Conservation (phyloP, 64 coral and sea anemone species). For the Cladopsammia gracilis region DNA sequence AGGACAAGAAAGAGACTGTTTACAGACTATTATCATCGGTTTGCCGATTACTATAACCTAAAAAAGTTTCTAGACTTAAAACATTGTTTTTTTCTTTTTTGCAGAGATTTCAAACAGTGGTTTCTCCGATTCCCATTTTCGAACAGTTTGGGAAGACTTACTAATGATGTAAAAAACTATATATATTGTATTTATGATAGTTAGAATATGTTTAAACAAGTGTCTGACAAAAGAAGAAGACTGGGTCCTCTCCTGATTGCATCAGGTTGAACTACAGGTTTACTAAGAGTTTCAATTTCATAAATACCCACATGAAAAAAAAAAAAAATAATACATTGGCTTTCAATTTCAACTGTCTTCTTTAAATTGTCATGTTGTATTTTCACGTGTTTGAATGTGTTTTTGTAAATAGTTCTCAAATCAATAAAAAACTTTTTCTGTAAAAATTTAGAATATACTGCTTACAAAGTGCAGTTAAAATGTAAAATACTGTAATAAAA, state of each 20-base stretch:
- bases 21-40: too few relatives aligned
- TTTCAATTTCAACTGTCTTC: too few relatives aligned
- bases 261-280: not conserved
- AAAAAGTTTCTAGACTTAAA: too few relatives aligned
- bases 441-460: not conserved
- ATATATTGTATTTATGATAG: not conserved
- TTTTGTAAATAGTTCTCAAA: not conserved
- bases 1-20: too few relatives aligned
- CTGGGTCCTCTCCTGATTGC: not conserved
- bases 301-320: too few relatives aligned
- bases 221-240: not conserved
- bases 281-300: too few relatives aligned
- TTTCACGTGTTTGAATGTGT: too few relatives aligned
- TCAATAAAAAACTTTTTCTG: not conserved
- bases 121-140: constrained; percentile 95
- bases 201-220: not conserved
- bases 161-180: constrained; percentile 24
- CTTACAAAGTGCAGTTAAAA: not conserved
- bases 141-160: constrained; percentile 99
- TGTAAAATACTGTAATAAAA: not conserved
- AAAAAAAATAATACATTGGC: too few relatives aligned
- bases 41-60: not conserved
- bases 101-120: constrained; percentile 93
- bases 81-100: constrained; percentile 1
- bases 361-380: too few relatives aligned